Evolutionary conservation across 2,797 vertebrate genomes (phyloP).

Genomic region (Platyrinchus mystaceus): DNA sequence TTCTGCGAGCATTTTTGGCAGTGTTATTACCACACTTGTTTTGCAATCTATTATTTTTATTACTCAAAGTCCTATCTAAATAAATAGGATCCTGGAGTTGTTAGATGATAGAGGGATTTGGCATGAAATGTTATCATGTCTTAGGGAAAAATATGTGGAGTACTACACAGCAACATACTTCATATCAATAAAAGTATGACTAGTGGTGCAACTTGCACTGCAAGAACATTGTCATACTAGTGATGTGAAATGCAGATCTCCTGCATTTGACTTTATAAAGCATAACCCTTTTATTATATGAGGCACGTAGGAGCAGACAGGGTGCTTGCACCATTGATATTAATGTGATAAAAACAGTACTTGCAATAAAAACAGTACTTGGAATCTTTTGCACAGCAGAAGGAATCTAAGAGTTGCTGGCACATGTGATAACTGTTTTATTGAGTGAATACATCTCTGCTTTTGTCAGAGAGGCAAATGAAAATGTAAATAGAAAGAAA

Average conservation of each 20-base stretch:
- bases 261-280: background rate
- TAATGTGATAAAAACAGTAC: no score
- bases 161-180: background rate
- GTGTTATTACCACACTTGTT: background rate
- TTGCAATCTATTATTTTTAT: slow-evolving; percentile 22
- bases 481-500: slow-evolving; percentile 16
- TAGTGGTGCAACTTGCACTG: background rate
- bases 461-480: slow-evolving; percentile 22
- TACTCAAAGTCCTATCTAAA: background rate
- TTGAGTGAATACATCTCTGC: background rate
- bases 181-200: background rate
- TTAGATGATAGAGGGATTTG: background rate
- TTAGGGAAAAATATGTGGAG: background rate
- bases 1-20: background rate
- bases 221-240: background rate
- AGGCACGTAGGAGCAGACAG: background rate
- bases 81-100: background rate
- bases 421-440: background rate
- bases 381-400: background rate
- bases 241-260: slow-evolving; percentile 9
- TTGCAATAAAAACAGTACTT: background rate
- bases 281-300: background rate
- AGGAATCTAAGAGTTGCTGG: background rate
- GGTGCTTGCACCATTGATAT: background rate
- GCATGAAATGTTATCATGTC: background rate